Conservation (phyloP, 2,113 vertebrate genomes). For the Rhinopomastus cyanomelas region DNA sequence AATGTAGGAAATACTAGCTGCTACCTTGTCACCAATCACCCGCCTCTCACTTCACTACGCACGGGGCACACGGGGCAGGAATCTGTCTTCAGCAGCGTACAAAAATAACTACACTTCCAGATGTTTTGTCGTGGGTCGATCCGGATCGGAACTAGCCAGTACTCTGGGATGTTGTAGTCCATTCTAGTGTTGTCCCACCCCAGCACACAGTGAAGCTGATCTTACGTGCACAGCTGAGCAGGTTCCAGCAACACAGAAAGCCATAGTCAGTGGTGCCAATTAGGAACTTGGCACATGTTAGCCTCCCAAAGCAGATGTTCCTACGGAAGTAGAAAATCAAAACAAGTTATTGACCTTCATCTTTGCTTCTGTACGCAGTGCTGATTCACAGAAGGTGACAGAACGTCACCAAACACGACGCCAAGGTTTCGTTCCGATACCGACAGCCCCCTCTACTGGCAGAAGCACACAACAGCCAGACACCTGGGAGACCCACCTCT, state of each 20-base stretch:
- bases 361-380: neutral
- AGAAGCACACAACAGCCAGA: neutral
- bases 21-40: neutral
- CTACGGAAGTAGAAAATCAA: slow-evolving; percentile 72
- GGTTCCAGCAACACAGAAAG: slow-evolving; percentile 95
- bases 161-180: neutral
- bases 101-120: neutral
- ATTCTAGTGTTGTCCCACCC: neutral
- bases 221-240: slow-evolving; percentile 92
- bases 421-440: neutral
- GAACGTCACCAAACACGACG: neutral
- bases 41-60: neutral
- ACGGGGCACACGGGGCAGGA: neutral
- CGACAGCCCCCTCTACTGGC: neutral
- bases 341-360: neutral
- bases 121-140: neutral
- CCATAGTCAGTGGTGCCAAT: slow-evolving; percentile 81
- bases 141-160: neutral
- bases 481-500: neutral
- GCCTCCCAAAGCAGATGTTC: slow-evolving; percentile 89
- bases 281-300: slow-evolving; percentile 91
- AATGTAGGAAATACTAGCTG: neutral
- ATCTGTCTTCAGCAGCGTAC: neutral
- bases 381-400: neutral
- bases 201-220: neutral